Conservation (phyloP, 2,888 invertebrate species). For the Rhorus exstirpatorius region DNA sequence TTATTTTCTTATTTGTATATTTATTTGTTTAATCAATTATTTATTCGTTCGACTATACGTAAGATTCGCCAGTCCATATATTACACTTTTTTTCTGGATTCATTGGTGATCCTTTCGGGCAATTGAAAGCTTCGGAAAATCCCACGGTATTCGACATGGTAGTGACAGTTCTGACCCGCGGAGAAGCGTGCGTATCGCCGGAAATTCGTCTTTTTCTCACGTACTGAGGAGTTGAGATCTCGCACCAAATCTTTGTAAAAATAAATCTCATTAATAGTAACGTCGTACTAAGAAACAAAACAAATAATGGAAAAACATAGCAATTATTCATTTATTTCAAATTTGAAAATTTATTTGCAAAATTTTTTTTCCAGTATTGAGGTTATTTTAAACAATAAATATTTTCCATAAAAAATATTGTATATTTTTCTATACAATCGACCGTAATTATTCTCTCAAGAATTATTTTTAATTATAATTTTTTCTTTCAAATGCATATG, state of each 20-base stretch:
- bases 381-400: no score
- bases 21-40: not conserved
- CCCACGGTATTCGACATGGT: conserved; percentile 50
- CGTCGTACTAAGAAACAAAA: not conserved
- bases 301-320: not conserved
- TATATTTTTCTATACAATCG: no score
- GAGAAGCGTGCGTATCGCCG: conserved; percentile 48
- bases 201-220: conserved; percentile 46
- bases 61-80: conserved; percentile 49
- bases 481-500: no score
- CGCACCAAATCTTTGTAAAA: conserved; percentile 51
- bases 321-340: not conserved
- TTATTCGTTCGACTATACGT: not conserved
- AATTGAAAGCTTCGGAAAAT: conserved; percentile 61
- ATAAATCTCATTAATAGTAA: not conserved
- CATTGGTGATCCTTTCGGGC: conserved; percentile 59
- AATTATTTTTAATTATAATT: no score
- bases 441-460: no score
- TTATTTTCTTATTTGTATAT: not conserved
- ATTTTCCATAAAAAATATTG: no score
- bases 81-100: conserved; percentile 61
- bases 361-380: no score
- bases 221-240: conserved; percentile 51
- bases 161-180: conserved; percentile 49
- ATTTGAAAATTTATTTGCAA: no score